Evolutionary conservation across 2,888 invertebrate species (phyloP).

Genomic region (Papilio gigon): DNA sequence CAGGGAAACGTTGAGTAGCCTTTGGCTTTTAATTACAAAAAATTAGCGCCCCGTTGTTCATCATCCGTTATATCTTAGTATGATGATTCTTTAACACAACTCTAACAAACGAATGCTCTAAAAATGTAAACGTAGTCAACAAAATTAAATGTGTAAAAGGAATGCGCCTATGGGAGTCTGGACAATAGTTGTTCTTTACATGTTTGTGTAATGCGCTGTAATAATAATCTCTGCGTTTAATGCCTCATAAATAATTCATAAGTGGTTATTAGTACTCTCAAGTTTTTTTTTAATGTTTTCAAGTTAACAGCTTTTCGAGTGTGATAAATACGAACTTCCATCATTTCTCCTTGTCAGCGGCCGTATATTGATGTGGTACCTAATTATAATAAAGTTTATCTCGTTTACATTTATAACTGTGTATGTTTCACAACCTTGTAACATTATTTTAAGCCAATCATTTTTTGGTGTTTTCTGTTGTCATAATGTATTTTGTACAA

Average conservation of each 20-base stretch:
- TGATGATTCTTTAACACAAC: not conserved
- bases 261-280: constrained; percentile 58
- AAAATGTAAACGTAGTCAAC: not conserved
- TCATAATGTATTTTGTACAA: not conserved
- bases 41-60: not conserved
- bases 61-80: not conserved
- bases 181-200: constrained; percentile 62
- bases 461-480: constrained; percentile 45
- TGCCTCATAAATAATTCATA: constrained; percentile 68
- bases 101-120: not conserved
- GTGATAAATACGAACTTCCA: constrained; percentile 39
- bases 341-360: constrained; percentile 39
- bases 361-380: constrained; percentile 35
- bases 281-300: constrained; percentile 42
- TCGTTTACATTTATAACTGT: constrained; percentile 32
- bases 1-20: not conserved
- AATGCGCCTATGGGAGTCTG: constrained; percentile 57
- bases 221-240: constrained; percentile 65
- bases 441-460: constrained; percentile 41
- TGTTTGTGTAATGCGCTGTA: constrained; percentile 64
- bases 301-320: constrained; percentile 38
- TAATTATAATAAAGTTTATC: constrained; percentile 39
- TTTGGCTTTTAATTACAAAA: not conserved
- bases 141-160: not conserved
- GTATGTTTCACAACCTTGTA: constrained; percentile 26